A percentile compares a stretch with the other conserved stretches of the same genome.
Conservation (phyloP, 2,797 vertebrate genomes). For the Trematomus bernacchii region DNA sequence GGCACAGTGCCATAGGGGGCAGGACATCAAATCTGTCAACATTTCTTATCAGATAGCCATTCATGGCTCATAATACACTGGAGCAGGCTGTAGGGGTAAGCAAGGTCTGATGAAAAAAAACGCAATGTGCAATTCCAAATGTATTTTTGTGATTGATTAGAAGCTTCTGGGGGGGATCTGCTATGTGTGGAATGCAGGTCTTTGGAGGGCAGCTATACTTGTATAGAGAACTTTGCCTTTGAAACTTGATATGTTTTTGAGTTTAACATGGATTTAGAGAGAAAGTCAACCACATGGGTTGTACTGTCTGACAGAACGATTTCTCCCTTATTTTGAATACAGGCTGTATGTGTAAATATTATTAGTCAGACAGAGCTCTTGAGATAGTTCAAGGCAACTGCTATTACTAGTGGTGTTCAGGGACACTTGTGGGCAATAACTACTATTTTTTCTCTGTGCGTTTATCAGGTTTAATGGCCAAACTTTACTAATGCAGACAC, state of each 20-base stretch:
- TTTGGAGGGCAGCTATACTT: neutral
- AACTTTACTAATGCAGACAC: neutral
- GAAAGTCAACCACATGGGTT: neutral
- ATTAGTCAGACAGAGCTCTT: too few relatives aligned
- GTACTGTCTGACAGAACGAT: too few relatives aligned
- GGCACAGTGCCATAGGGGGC: slow-evolving; percentile 43
- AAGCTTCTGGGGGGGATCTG: slow-evolving; percentile 12
- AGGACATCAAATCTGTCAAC: slow-evolving; percentile 67
- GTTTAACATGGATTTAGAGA: neutral
- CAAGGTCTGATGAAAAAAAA: slow-evolving; percentile 21
- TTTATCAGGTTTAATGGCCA: neutral
- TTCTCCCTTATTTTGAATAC: neutral
- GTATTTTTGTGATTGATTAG: slow-evolving; percentile 38
- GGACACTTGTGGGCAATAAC: too few relatives aligned
- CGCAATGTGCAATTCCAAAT: slow-evolving; percentile 26
- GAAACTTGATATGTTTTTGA: slow-evolving; percentile 17
- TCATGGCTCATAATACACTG: slow-evolving; percentile 44
- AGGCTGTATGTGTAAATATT: neutral
- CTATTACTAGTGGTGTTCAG: too few relatives aligned
- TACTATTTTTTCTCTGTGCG: too few relatives aligned
- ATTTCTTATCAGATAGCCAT: slow-evolving; percentile 57
- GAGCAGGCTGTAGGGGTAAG: slow-evolving; percentile 20
- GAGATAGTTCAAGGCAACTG: too few relatives aligned
- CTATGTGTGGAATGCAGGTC: slow-evolving; percentile 9
- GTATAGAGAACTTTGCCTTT: slow-evolving; percentile 8